Evolutionary conservation across 2,113 vertebrate genomes (phyloP).

Genomic region (Scopus umbretta): DNA sequence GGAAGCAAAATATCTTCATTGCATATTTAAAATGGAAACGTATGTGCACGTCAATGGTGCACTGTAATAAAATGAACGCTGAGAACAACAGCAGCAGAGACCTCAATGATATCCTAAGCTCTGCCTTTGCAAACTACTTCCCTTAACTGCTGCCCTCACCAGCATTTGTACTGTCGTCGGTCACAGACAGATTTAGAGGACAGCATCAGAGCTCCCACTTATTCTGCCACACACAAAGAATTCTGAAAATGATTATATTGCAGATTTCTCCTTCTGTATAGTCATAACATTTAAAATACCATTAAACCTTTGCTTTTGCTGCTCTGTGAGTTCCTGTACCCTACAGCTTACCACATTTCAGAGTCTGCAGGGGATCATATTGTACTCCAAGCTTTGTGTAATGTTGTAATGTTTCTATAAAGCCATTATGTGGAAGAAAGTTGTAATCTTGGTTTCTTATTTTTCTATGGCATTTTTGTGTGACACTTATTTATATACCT

Average conservation of each 20-base stretch:
- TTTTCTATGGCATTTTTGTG: conserved; percentile 40
- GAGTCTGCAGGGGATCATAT: conserved; percentile 64
- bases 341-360: conserved; percentile 70
- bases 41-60: accelerated
- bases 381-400: conserved; percentile 26
- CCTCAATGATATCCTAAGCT: not conserved
- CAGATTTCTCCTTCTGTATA: conserved; percentile 57
- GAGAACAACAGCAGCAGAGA: not conserved
- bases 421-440: conserved; percentile 18
- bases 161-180: not conserved
- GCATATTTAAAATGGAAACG: not conserved
- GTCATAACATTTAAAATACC: conserved; percentile 75
- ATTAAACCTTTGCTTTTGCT: conserved; percentile 68
- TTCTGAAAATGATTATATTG: conserved; percentile 53
- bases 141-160: not conserved
- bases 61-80: not conserved
- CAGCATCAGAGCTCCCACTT: not conserved
- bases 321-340: conserved; percentile 59
- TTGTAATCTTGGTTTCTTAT: conserved; percentile 35
- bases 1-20: not conserved
- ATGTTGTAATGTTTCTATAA: conserved; percentile 33
- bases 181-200: not conserved
- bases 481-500: conserved; percentile 63
- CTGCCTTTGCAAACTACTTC: not conserved
- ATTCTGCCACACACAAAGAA: not conserved